Conservation (phyloP, 2,113 vertebrate genomes). For the Orthochromis indermauri region DNA sequence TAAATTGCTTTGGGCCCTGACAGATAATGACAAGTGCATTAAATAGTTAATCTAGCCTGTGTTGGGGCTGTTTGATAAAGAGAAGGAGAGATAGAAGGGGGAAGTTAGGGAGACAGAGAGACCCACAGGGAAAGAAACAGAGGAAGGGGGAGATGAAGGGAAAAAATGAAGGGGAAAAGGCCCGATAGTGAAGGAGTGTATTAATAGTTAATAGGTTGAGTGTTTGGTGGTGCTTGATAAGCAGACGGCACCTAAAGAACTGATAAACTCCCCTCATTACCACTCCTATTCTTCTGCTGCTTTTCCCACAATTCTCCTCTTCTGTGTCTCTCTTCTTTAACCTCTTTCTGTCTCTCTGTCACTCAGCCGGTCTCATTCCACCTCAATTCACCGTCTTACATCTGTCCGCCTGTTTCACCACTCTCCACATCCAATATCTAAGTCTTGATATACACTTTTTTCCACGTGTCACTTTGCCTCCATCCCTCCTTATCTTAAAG, state of each 20-base stretch:
- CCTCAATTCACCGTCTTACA: neutral
- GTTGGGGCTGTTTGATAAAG: conserved; percentile 55
- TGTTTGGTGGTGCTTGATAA: conserved; percentile 65
- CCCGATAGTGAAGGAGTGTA: conserved; percentile 44
- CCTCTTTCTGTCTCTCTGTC: conserved; percentile 39
- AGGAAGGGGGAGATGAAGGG: conserved; percentile 27
- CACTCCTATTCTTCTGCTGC: conserved; percentile 38
- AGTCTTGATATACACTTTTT: neutral
- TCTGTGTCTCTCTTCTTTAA: neutral
- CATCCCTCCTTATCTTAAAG: neutral
- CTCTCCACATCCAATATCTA: neutral
- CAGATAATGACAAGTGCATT: conserved; percentile 66
- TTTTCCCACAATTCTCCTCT: conserved; percentile 61
- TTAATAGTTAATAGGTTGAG: conserved; percentile 67
- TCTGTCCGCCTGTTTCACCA: neutral
- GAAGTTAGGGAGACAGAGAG: conserved; percentile 5
- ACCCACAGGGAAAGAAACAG: conserved; percentile 29
- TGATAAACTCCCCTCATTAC: conserved; percentile 66
- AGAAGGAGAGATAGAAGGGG: conserved; percentile 17
- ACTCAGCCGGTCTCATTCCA: neutral
- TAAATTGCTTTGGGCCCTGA: conserved; percentile 56
- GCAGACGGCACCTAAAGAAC: conserved; percentile 60
- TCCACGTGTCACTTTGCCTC: neutral
- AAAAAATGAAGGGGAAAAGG: neutral
- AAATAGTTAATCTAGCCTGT: conserved; percentile 67